Base-by-base conservation (phyloP, 2,888 invertebrate genomes). In the Eupeodes luniger region DNA sequence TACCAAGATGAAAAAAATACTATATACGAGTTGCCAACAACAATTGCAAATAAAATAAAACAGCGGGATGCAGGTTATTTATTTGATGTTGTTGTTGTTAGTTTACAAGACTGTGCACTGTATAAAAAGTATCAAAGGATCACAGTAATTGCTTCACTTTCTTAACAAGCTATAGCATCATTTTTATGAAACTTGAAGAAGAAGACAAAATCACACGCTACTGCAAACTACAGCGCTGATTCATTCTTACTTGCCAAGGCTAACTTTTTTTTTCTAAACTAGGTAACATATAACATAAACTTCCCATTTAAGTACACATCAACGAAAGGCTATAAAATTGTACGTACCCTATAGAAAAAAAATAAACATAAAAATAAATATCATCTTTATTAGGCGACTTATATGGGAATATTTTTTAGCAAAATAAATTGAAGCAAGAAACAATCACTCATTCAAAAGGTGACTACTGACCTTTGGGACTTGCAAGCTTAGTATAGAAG, bases 381-480 rank as follows among this genome's bases (percentile, higher is more conserved):
- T 36, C 55, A 70, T 44, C 70, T 55, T 70, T 55, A 36, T 27
- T 12, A 67, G 16, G 67, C 16, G 44, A 75, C 34, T 75, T 53
- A 72, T 62, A 72, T 81, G 67, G 53, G 40, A 64, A 69, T 49
- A 44, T 77, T 36, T 69, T 16, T 57, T 16, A 27, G n/a, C 40
- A 75, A 75, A 61, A 34, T 40, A 59, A 57, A 61, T 16, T 61
- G 40, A 79, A 51, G 53, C 59, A 70, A 69, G 6, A 16, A n/a
- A 66, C 74, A 81, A 66, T 49, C 34, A 57, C 74, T 66, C 64
- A 67, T 40, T 81, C 55, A 49, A 62, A 62, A 75, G 69, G 40
- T 87, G 80, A 84, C 84, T 55, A 49, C 51, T 87, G 76, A 87
- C 87, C 87, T 84, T 81, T 87, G 75, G 53, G 83, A 83, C 64